phyloP scores from a whole-genome alignment of 2,888 invertebrate genomes.

The Dexiosoma caninum region DNA sequence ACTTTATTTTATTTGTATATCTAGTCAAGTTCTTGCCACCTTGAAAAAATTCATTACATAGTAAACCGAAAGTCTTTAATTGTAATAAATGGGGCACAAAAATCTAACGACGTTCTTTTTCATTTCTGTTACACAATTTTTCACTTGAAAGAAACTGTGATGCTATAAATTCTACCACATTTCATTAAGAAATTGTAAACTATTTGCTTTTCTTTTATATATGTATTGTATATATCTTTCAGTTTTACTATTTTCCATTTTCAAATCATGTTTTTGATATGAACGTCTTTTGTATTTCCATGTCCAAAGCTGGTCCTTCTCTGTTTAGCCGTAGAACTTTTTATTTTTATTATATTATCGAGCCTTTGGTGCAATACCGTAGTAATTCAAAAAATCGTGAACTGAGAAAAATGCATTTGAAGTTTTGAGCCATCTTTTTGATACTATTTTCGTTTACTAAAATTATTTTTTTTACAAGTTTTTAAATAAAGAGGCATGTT shows the following conservation, averaged over 20 bases:
- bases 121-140: constrained; percentile 27
- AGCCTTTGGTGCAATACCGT: too few relatives aligned
- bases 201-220: background rate
- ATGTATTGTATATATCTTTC: background rate
- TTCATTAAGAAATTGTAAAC: constrained; percentile 14
- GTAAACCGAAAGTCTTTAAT: background rate
- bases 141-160: constrained; percentile 59
- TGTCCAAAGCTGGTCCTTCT: constrained; percentile 30
- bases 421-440: too few relatives aligned
- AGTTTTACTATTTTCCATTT: constrained; percentile 6
- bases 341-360: too few relatives aligned
- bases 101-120: constrained; percentile 20
- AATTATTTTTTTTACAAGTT: too few relatives aligned
- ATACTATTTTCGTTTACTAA: too few relatives aligned
- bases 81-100: constrained; percentile 23
- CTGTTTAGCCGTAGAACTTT: too few relatives aligned
- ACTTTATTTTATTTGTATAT: constrained; percentile 60
- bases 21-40: constrained; percentile 75
- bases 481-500: too few relatives aligned
- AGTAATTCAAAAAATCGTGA: too few relatives aligned
- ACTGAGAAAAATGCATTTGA: too few relatives aligned
- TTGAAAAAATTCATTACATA: constrained; percentile 6
- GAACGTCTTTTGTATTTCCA: constrained; percentile 9
- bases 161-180: constrained; percentile 30
- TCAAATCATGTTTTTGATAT: background rate